Evolutionary conservation across 2,797 vertebrate genomes (phyloP).

Genomic region (Siniperca undulata): DNA sequence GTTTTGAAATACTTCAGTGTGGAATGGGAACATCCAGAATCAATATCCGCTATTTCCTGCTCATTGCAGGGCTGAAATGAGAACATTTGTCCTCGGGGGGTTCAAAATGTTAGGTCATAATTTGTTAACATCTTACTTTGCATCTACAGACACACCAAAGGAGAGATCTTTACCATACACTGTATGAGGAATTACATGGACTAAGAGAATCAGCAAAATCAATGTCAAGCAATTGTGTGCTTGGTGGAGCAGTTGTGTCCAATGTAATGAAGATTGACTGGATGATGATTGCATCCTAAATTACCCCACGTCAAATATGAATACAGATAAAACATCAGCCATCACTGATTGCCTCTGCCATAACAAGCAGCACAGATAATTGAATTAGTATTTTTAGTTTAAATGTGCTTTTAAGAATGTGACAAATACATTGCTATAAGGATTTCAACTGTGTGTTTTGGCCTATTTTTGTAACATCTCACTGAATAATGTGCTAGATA

Average conservation of each 20-base stretch:
- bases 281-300: conserved; percentile 68
- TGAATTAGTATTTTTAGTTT: conserved; percentile 7
- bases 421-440: background rate
- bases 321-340: conserved; percentile 52
- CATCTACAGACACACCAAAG: conserved; percentile 24
- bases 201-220: conserved; percentile 72
- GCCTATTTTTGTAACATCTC: conserved; percentile 16
- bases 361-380: conserved; percentile 10
- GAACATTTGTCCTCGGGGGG: conserved; percentile 46
- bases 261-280: conserved; percentile 80
- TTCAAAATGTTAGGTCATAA: conserved; percentile 64
- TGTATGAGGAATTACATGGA: conserved; percentile 68
- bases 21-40: conserved; percentile 64
- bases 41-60: conserved; percentile 72
- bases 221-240: conserved; percentile 78
- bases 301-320: conserved; percentile 63
- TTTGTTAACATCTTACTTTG: conserved; percentile 70
- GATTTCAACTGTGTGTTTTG: conserved; percentile 1
- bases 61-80: conserved; percentile 55
- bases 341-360: conserved; percentile 13
- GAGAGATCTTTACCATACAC: conserved; percentile 50
- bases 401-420: background rate
- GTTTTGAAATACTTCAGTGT: conserved; percentile 58
- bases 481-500: conserved; percentile 16
- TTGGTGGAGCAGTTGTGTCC: conserved; percentile 68